A percentile compares a stretch with the other conserved stretches of the same genome.
These are phyloP conservation scores for Pseudois nayaur DNA, from an alignment of 2,113 vertebrate genomes.

Conservation along the genomic window DNA sequence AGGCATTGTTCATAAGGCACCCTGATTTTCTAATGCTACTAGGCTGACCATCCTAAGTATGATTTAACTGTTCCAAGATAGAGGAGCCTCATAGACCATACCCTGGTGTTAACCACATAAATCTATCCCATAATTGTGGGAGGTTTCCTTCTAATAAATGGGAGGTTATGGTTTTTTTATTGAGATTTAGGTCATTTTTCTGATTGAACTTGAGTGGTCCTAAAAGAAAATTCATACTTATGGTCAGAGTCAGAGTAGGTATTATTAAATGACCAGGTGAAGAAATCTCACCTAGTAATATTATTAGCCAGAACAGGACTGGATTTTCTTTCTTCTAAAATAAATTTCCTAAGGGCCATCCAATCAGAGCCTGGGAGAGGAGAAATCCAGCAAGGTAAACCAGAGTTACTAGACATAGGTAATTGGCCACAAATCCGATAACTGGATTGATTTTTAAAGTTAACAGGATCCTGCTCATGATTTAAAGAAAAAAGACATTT, in stretches of 20 bases:
- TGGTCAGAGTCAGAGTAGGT: not conserved
- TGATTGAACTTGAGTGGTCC: not conserved
- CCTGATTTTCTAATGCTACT: not conserved
- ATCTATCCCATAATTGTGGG: not conserved
- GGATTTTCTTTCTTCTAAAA: not conserved
- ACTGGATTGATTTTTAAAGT: not conserved
- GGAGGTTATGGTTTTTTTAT: not conserved
- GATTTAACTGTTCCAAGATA: not conserved
- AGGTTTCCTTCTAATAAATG: not conserved
- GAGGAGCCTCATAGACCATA: not conserved
- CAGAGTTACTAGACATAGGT: not conserved
- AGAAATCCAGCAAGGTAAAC: not conserved
- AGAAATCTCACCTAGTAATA: not conserved
- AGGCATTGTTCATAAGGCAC: not conserved
- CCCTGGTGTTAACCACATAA: not conserved
- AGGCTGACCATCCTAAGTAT: not conserved
- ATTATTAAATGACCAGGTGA: not conserved
- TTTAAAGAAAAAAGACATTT: not conserved
- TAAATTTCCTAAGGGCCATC: not conserved
- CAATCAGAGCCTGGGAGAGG: not conserved
- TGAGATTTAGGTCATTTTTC: not conserved
- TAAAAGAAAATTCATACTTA: not conserved
- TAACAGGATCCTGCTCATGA: not conserved
- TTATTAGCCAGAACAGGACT: not conserved
- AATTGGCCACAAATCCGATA: not conserved